Evolutionary conservation across 2,113 vertebrate species (phyloP).

Genomic region (Lampris megalopsis): DNA sequence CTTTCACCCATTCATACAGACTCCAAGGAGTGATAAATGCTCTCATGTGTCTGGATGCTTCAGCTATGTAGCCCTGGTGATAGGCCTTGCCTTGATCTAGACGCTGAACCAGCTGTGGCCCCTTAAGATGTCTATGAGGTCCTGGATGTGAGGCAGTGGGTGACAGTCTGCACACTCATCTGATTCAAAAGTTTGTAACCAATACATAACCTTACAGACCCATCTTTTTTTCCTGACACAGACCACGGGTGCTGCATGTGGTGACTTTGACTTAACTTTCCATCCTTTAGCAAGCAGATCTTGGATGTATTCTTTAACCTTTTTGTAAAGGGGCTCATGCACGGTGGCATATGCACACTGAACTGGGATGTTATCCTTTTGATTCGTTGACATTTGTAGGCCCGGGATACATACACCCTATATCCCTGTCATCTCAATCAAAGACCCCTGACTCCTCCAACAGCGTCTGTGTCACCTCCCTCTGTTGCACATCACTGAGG

Average conservation of each 20-base stretch:
- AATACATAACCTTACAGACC: neutral
- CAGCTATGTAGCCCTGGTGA: neutral
- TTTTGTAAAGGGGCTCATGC: neutral
- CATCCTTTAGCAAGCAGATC: slow-evolving; percentile 5
- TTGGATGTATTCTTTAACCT: neutral
- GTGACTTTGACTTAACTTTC: slow-evolving; percentile 4
- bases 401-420: no score
- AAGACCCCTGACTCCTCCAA: neutral
- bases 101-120: slow-evolving; percentile 6
- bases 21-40: neutral
- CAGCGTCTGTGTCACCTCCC: neutral
- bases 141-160: neutral
- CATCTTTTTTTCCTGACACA: slow-evolving; percentile 21
- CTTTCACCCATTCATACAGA: no score
- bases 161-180: no score
- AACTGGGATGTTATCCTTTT: neutral
- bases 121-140: neutral
- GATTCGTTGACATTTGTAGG: neutral
- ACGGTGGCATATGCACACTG: neutral
- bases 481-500: neutral
- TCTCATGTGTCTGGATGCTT: neutral
- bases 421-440: neutral
- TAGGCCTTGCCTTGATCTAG: slow-evolving; percentile 11
- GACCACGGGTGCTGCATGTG: neutral
- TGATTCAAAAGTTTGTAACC: no score